These are phyloP conservation scores for Drosophila hamatofila DNA, from an alignment of 2,888 invertebrate genomes.

Conservation along the genomic window DNA sequence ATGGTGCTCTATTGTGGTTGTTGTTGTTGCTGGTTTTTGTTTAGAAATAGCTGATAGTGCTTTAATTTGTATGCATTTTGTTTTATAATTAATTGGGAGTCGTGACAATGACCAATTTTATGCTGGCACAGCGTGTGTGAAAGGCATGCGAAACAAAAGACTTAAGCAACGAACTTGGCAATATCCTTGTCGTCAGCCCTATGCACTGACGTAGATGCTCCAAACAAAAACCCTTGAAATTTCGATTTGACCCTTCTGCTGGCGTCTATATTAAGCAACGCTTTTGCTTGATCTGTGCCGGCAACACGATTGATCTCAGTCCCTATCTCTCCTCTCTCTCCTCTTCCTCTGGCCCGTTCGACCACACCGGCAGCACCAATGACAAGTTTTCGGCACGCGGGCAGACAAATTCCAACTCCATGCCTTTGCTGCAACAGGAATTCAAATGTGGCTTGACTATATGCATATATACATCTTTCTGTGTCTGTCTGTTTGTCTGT, in stretches of 20 bases:
- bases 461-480: slow-evolving; percentile 13
- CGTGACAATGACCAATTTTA: slow-evolving; percentile 41
- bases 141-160: slow-evolving; percentile 64
- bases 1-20: slow-evolving; percentile 64
- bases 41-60: slow-evolving; percentile 51
- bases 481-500: slow-evolving; percentile 21
- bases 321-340: slow-evolving; percentile 2
- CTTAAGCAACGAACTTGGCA: slow-evolving; percentile 68
- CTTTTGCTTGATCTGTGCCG: slow-evolving; percentile 67
- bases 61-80: slow-evolving; percentile 60
- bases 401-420: slow-evolving; percentile 77
- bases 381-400: slow-evolving; percentile 84
- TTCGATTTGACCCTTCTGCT: slow-evolving; percentile 45
- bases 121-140: slow-evolving; percentile 57
- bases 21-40: slow-evolving; percentile 28
- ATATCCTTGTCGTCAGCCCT: slow-evolving; percentile 28
- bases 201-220: neutral
- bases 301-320: slow-evolving; percentile 25
- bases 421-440: slow-evolving; percentile 52
- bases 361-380: slow-evolving; percentile 67
- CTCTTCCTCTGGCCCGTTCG: slow-evolving; percentile 19
- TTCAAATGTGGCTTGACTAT: slow-evolving; percentile 53
- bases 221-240: slow-evolving; percentile 10
- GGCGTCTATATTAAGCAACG: slow-evolving; percentile 72
- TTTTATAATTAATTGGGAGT: slow-evolving; percentile 67